Evolutionary conservation across 1,140 invertebrate species (phyloP).

Genomic region (Drosophila auraria): DNA sequence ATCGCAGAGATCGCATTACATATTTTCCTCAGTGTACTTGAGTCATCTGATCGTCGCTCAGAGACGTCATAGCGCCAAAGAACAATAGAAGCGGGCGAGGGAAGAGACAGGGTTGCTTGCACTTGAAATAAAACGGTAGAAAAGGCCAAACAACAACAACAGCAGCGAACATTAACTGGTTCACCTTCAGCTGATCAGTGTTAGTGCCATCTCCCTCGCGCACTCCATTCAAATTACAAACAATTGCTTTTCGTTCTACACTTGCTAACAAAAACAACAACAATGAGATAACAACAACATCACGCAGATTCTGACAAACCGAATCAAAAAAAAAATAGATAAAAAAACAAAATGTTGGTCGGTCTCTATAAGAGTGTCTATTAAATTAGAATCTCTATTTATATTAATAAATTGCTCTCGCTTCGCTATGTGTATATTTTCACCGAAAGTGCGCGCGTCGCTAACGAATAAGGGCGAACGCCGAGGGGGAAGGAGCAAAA

Average conservation of each 20-base stretch:
- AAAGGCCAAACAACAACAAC: constrained; percentile 5
- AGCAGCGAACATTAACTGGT: constrained; percentile 34
- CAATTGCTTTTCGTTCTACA: constrained; percentile 33
- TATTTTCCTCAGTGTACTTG: constrained; percentile 14
- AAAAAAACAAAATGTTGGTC: not conserved
- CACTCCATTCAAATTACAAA: constrained; percentile 38
- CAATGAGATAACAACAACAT: not conserved
- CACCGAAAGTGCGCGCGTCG: constrained; percentile 40
- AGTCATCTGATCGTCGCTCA: constrained; percentile 33
- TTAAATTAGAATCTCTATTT: constrained; percentile 43
- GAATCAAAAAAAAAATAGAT: not conserved
- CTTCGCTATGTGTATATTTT: constrained; percentile 22
- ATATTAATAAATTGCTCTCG: constrained; percentile 49
- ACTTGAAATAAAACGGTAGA: constrained; percentile 43
- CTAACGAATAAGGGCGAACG: constrained; percentile 14
- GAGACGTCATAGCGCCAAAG: constrained; percentile 31
- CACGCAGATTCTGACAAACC: not conserved
- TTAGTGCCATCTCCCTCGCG: constrained; percentile 21
- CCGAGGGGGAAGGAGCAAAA: constrained; percentile 1
- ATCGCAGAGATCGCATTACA: not conserved
- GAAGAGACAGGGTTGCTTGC: constrained; percentile 14
- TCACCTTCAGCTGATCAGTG: constrained; percentile 49
- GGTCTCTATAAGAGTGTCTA: constrained; percentile 19
- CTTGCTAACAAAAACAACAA: constrained; percentile 25
- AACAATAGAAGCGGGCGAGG: constrained; percentile 1